Base-by-base conservation (phyloP, 2,113 vertebrate genomes). In the Myrmecobius fasciatus region DNA sequence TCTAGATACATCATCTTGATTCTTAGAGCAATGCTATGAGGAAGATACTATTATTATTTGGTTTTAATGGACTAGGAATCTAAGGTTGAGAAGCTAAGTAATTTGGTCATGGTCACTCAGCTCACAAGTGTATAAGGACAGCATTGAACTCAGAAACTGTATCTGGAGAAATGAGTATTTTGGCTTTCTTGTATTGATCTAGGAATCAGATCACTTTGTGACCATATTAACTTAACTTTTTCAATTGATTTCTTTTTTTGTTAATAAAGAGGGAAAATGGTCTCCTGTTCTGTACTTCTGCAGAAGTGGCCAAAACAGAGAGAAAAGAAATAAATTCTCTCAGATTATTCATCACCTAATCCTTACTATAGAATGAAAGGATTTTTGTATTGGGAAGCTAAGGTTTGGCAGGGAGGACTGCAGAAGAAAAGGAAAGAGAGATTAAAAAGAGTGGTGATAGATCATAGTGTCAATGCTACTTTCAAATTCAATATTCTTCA, bases 231-330 rank as follows among this genome's bases (percentile, higher is more conserved):
- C 51, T 94, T 93, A 97, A 96, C 94, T 93, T 53, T 51, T 94
- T 83, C 90, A 67, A 20, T n/a, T 75, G 12, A n/a, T 36, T n/a
- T 95, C 52, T 95, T 96, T 56, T 49, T 43, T 83, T 52, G 95
- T 94, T 97, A 96, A 95, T 94, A 97, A 56, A 95, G 67, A 94
- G 96, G 97, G 97, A 96, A 89, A 97, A 96, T 96, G 94, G 92
- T 60, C 56, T 96, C 92, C 52, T 89, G 91, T 95, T 96, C 96
- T 83, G 93, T 91, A 96, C 95, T 97, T 97, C 83, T 49, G 97
- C 90, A 97, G 95, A 97, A 96, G 91, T 95, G 96, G 97, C 96
- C 96, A 91, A 97, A 96, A 95, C 97, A 98, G 97, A 97, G 95
- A 92, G 97, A 90, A 83, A 43, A 95, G 83, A 92, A 93, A 95